Evolutionary conservation across 2,888 invertebrate genomes (phyloP).

Genomic region (Eilema griseolum): DNA sequence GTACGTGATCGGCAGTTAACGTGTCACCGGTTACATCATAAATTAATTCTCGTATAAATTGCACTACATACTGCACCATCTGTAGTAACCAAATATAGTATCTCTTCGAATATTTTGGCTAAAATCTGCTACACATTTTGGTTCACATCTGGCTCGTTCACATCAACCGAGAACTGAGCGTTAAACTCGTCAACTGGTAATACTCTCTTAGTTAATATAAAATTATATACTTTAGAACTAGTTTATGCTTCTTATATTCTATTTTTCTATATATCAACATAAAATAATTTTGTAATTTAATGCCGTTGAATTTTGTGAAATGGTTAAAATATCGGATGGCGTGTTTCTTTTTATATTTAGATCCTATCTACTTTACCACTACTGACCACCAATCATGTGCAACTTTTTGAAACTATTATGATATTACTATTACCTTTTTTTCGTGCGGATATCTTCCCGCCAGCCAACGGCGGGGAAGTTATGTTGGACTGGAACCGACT

Average conservation of each 20-base stretch:
- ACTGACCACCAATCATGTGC: no score
- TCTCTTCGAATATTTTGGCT: neutral
- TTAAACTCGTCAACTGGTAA: neutral
- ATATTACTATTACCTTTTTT: no score
- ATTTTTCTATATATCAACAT: no score
- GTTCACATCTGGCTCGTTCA: neutral
- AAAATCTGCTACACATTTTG: neutral
- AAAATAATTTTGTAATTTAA: no score
- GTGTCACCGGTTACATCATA: neutral
- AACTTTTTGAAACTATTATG: no score
- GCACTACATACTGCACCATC: neutral
- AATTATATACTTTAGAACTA: neutral
- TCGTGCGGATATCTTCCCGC: no score
- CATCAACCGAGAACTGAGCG: neutral
- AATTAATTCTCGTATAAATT: neutral
- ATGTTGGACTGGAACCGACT: no score
- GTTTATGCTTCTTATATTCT: neutral
- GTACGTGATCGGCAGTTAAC: neutral
- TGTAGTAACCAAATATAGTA: neutral
- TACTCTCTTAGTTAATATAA: neutral
- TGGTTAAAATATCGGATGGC: no score
- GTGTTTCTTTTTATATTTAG: neutral
- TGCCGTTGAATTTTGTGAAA: no score
- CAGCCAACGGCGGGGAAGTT: no score
- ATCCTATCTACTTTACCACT: no score